Evolutionary conservation across 2,797 vertebrate genomes (phyloP), one percentile per base, ranked within the genome.

Genomic region (Gambusia yucatana): DNA sequence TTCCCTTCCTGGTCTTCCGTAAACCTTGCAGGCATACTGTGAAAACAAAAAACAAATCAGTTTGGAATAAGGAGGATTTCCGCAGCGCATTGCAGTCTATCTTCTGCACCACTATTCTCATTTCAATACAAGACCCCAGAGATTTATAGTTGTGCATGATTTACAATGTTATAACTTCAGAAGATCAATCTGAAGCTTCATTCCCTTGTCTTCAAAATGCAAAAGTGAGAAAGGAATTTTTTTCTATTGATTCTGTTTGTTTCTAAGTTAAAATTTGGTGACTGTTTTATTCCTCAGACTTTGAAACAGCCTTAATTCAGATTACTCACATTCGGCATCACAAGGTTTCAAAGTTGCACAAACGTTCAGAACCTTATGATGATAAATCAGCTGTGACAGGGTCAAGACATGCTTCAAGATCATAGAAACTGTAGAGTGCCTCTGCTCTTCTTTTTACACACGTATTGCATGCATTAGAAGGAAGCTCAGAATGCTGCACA

Each of bases 41-140:
- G 57, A 61, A 57, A 57, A 57, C 55, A 57, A 28, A 57, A 57
- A 57, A 57, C 52, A 10, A n/a, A 57, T 57, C 55, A 57, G 55
- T n/a, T n/a, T 1, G 25, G 25, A 57, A 57, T 57, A 4, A 57
- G 55, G 55, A 28, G 25, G 55, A 28, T 57, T 52, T 52, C 22
- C 9, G 25, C 9, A 57, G 8, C 25, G 4, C 25, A 55, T 20
- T 11, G 4, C 55, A 30, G 11, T 59, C n/a, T 6, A 28, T 59
- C 3, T 59, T 28, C 6, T 59, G 55, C n/a, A 30, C 55, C 9
- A 5, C 11, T 28, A 2, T 28, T 28, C n/a, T 28, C n/a, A 28
- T 59, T 28, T 0, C n/a, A 59, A 14, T 28, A 13, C 25, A 59
- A 30, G 1, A 59, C 11, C 55, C 55, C 55, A 59, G 3, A n/a